Percentiles rank a stretch among this genome's conserved stretches.
Evolutionary conservation across 2,113 vertebrate genomes (phyloP).

Genomic region (Bambusicola thoracicus): DNA sequence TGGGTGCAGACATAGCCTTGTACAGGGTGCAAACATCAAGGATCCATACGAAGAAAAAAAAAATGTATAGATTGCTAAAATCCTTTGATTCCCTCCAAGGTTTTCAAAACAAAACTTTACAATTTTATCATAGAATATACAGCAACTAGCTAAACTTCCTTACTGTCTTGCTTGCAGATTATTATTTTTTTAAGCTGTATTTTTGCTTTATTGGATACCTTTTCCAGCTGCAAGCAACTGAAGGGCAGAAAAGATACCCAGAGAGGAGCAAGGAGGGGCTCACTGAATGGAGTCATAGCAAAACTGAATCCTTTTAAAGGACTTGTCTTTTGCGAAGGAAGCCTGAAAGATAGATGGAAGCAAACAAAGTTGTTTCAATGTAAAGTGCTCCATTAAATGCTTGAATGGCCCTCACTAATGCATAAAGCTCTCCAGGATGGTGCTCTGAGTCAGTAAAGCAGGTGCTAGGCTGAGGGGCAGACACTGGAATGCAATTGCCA

Average conservation of each 20-base stretch:
- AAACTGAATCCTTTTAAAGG: not conserved
- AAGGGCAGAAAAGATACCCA: not conserved
- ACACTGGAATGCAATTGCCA: not conserved
- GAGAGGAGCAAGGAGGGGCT: not conserved
- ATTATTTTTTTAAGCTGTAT: not conserved
- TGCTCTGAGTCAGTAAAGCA: conserved; percentile 35
- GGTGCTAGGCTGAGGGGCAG: conserved; percentile 18
- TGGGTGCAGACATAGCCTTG: not conserved
- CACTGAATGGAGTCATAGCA: not conserved
- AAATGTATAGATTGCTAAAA: not conserved
- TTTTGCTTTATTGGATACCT: not conserved
- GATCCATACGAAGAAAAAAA: not conserved
- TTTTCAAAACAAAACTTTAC: conserved; percentile 1
- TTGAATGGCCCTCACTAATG: conserved; percentile 34
- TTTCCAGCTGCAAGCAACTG: not conserved
- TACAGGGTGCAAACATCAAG: not conserved
- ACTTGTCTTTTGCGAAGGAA: not conserved
- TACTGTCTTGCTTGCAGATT: not conserved
- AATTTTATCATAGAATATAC: not conserved
- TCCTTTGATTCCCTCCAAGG: not conserved
- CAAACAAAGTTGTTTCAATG: conserved; percentile 21
- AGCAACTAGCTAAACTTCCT: not conserved
- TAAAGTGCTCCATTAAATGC: conserved; percentile 53
- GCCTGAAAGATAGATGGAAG: conserved; percentile 2
- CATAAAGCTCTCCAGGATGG: conserved; percentile 31